Conservation (phyloP, 2,113 vertebrate genomes). For the Plecotus auritus region DNA sequence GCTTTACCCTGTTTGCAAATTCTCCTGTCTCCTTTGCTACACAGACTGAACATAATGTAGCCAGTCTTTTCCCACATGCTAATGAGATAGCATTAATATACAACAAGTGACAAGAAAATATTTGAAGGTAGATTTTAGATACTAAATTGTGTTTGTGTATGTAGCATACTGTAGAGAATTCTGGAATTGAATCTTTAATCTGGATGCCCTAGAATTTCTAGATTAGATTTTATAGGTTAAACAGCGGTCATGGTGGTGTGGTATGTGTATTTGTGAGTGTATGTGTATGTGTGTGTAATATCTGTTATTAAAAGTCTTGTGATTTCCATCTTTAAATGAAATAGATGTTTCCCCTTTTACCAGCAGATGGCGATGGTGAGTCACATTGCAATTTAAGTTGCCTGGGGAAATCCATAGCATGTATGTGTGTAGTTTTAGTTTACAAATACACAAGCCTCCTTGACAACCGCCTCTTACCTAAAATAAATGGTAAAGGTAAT, state of each 20-base stretch:
- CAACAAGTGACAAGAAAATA: neutral
- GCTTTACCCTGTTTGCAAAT: neutral
- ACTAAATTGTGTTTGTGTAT: neutral
- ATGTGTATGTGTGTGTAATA: neutral
- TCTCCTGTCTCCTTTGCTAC: neutral
- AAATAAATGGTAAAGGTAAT: neutral
- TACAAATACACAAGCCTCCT: neutral
- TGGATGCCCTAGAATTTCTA: neutral
- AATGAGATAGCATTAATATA: neutral
- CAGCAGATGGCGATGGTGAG: slow-evolving; percentile 67
- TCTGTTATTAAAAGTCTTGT: neutral
- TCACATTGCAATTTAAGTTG: slow-evolving; percentile 36
- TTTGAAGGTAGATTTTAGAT: slow-evolving; percentile 16
- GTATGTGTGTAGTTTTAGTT: neutral
- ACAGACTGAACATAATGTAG: neutral
- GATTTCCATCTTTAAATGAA: neutral
- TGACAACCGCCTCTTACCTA: neutral
- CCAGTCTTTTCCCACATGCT: neutral
- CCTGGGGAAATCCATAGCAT: neutral
- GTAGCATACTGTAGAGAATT: neutral
- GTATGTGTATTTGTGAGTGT: neutral
- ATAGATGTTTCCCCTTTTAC: neutral
- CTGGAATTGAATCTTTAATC: neutral
- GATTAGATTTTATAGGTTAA: neutral
- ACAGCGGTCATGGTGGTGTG: neutral